Evolutionary conservation across 1,140 invertebrate genomes (phyloP), one percentile per base, ranked within the genome.

Genomic region (Drosophila kanapiae): DNA sequence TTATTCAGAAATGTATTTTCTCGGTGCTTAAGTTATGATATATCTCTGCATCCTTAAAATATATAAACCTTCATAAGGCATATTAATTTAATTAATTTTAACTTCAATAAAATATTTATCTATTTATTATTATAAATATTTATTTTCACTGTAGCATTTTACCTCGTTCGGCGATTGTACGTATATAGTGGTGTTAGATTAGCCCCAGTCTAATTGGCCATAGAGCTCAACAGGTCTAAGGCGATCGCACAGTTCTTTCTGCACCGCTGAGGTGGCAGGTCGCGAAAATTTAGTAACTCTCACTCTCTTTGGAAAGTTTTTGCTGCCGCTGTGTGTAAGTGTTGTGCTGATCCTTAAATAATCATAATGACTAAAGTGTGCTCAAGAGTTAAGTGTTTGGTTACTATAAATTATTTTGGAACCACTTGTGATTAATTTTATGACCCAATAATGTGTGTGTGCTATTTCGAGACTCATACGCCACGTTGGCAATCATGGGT

Each of bases 141-240:
- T 49, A 3, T 13, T 37, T 14, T 37, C 31, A 4, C 10, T 54
- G 51, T 38, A 56, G 7, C 4, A 53, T 47, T 65, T 33, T 38
- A 27, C 11, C 16, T 18, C 60, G 40, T 62, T 47, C 18, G 23
- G 38, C 47, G 33, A 43, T 47, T 48, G 31, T 49, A 56, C 1
- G 13, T 38, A 38, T 38, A 51, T 77, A 53, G 54, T 37, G 51
- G 59, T 57, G 61, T 33, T 90, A 87, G 84, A 87, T 87, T 87
- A 87, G 86, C 84, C 60, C 51, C 70, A 51, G 59, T 74, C 76
- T 78, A 88, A 87, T 88, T 88, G 83, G 84, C 67, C 60, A 83
- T 74, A 16, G 71, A 80, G 78, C 84, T 81, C 62, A 61, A 54
- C 65, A 48, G 45, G 51, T 75, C 76, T 78, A 49, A 78, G 64